phyloP scores from a whole-genome alignment of 2,113 vertebrate genomes.

The Leptodactylus fuscus region DNA sequence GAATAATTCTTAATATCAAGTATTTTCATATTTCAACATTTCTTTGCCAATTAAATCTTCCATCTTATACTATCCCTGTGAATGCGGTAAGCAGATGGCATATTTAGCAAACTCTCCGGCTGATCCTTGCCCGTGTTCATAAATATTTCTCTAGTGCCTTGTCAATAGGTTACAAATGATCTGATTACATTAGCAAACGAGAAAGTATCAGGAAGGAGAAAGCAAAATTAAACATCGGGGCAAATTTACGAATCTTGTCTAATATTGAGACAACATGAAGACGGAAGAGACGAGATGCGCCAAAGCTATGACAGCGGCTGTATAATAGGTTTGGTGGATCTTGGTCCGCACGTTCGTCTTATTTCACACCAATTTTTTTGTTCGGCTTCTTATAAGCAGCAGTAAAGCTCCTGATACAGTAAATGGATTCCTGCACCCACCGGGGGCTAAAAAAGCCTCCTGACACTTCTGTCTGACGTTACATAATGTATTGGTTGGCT shows the following conservation, averaged over 20 bases:
- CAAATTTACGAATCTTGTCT: background rate
- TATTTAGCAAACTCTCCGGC: background rate
- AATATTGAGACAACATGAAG: no score
- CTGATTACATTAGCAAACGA: constrained; percentile 2
- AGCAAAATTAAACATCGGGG: background rate
- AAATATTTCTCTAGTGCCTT: constrained; percentile 48
- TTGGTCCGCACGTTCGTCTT: no score
- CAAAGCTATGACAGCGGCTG: no score
- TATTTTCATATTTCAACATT: background rate
- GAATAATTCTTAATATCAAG: background rate
- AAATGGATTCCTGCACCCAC: no score
- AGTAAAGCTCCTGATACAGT: no score
- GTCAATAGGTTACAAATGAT: constrained; percentile 39
- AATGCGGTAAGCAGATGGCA: background rate
- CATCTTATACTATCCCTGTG: background rate
- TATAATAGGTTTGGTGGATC: no score
- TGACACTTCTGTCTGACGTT: no score
- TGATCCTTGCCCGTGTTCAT: constrained; percentile 22
- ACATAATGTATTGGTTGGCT: no score
- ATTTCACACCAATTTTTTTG: no score
- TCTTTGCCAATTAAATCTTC: background rate
- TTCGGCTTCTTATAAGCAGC: no score
- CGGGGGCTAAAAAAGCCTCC: no score
- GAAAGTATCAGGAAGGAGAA: background rate
- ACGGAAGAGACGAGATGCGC: no score